phyloP scores from a whole-genome alignment of 2,888 invertebrate species.

The Oscheius sp. region DNA sequence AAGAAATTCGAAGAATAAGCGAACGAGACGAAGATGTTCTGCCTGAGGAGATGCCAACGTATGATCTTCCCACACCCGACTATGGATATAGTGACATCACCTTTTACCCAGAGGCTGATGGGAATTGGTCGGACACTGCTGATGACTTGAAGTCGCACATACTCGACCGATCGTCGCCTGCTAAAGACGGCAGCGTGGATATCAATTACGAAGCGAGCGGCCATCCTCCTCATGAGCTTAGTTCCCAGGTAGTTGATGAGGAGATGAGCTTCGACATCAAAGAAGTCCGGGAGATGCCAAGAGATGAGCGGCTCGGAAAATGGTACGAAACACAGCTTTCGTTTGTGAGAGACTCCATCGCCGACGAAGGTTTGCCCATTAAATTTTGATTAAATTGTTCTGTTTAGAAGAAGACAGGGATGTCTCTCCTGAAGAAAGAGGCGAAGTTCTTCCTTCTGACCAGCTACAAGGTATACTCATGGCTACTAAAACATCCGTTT shows the following conservation, averaged over 20 bases:
- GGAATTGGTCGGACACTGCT: slow-evolving; percentile 11
- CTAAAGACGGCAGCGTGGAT: slow-evolving; percentile 32
- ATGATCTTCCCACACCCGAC: slow-evolving; percentile 21
- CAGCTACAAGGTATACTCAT: too few relatives aligned
- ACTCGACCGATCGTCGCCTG: slow-evolving; percentile 29
- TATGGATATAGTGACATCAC: slow-evolving; percentile 10
- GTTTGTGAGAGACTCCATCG: slow-evolving; percentile 58
- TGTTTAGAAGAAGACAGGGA: slow-evolving; percentile 7
- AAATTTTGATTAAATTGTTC: slow-evolving; percentile 12
- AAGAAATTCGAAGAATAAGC: slow-evolving; percentile 57
- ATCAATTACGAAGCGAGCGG: slow-evolving; percentile 40
- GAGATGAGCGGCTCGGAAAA: slow-evolving; percentile 30
- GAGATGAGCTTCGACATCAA: slow-evolving; percentile 38
- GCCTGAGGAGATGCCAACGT: slow-evolving; percentile 4
- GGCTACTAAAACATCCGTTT: too few relatives aligned
- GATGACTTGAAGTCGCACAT: slow-evolving; percentile 22
- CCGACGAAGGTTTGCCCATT: slow-evolving; percentile 47
- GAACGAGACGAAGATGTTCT: slow-evolving; percentile 12
- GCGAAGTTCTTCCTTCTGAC: background rate
- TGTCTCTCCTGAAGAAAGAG: background rate
- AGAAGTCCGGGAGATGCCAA: slow-evolving; percentile 35
- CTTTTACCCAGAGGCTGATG: slow-evolving; percentile 15
- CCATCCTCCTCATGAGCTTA: slow-evolving; percentile 27
- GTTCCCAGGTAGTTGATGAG: background rate
- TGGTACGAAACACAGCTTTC: slow-evolving; percentile 64